Evolutionary conservation across 2,888 invertebrate genomes (phyloP), one percentile per base, ranked within the genome.

Genomic region (Hyalella azteca): DNA sequence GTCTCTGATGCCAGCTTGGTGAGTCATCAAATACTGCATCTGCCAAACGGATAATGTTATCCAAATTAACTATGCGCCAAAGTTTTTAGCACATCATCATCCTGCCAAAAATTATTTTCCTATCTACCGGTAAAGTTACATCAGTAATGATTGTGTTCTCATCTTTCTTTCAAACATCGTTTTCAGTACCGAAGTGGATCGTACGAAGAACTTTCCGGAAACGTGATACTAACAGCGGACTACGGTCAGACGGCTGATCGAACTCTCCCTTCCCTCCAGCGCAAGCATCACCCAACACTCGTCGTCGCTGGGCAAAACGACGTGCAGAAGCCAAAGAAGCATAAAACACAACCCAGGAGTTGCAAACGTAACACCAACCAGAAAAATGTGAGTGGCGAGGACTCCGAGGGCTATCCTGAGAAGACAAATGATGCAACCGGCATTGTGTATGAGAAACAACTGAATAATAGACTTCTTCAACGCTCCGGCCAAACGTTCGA

Each of bases 1-100:
- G 81, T 83, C 26, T 80, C 81, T 49, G 79, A 81, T 29, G 79
- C 81, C n/a, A 83, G 81, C 36, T 49, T 83, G 73, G 83, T 83
- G 48, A 78, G 80, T 54, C 54, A 7, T 54, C 13, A 0, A 22
- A 26, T n/a, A n/a, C n/a, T n/a, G n/a, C n/a, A n/a, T n/a, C n/a
- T n/a, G n/a, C n/a, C n/a, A n/a, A n/a, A n/a, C n/a, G n/a, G n/a
- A n/a, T n/a, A n/a, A n/a, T n/a, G n/a, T n/a, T n/a, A n/a, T n/a
- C n/a, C n/a, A n/a, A n/a, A n/a, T n/a, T n/a, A n/a, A n/a, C n/a
- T n/a, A n/a, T n/a, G n/a, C n/a, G n/a, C n/a, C n/a, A n/a, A n/a
- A n/a, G n/a, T n/a, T n/a, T n/a, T n/a, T n/a, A n/a, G n/a, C n/a
- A n/a, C n/a, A n/a, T n/a, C n/a, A n/a, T n/a, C n/a, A n/a, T n/a